Evolutionary conservation across 2,888 invertebrate genomes (phyloP), one percentile per base, ranked within the genome.

Genomic region (Lepidochrysops patricia): DNA sequence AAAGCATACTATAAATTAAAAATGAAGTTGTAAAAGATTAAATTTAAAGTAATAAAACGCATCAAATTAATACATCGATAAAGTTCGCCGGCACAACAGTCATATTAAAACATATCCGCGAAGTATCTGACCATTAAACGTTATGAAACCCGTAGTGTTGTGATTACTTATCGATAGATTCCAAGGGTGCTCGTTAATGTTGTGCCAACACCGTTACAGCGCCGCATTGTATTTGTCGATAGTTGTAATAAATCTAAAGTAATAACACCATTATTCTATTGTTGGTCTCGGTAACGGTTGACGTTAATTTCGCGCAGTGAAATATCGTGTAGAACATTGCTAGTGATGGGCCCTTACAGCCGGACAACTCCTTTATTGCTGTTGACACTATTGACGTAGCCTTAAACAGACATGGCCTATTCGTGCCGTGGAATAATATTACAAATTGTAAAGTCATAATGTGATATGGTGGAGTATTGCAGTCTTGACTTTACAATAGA

Each of bases 211-310:
- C 65, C 64, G 67, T 67, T 65, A 64, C 58, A 68, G 61, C 64
- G 57, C 57, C 52, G 65, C 64, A 66, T 66, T 68, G 66, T 63
- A 59, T 67, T 63, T 66, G 63, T 64, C 66, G 66, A 66, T 67
- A 67, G 64, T 63, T 61, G 61, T 66, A 67, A 66, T 68, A 67
- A 68, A 68, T 68, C 64, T 65, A 48, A 64, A 64, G 63, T 68
- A 67, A 67, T 68, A 68, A 68, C 67, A 63, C 67, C 63, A 68
- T 68, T 68, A 67, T 68, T 63, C 65, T 59, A 66, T 66, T 64
- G 66, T 66, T 64, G 66, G 60, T 62, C 58, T 57, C 62, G 54
- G 60, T 60, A 59, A 60, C 60, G 58, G 65, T 60, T 66, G 66
- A 66, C 66, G 66, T 66, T 66, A 66, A 66, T 66, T 66, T 65